Evolutionary conservation across 2,113 vertebrate genomes (phyloP), one percentile per base, ranked within the genome.

Genomic region (Dermatemys mawii): DNA sequence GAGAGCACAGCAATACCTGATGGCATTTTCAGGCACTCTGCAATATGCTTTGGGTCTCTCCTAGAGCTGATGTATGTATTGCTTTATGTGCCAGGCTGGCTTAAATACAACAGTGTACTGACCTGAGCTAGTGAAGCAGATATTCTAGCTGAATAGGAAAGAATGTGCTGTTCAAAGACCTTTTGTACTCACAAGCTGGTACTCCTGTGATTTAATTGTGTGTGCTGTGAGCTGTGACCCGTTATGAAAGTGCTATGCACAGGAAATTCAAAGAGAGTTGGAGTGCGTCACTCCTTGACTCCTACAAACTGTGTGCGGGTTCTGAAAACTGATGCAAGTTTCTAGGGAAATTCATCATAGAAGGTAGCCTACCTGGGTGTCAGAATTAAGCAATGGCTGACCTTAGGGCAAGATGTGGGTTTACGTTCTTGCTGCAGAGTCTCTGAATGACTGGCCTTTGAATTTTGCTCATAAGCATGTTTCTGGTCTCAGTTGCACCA

Each of bases 141-240:
- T 75, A 19, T 78, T 96, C 90, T 6, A 21, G 51, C 84, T 79
- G 82, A 44, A 75, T 49, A 73, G 70, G 87, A 87, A 89, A 91
- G 63, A 91, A 90, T 76, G 54, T 79, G 11, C 63, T 84, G 53
- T 81, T 78, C 90, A 79, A 88, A 97, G 93, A 90, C 85, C 78
- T 81, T 85, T n/a, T 90, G 35, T 12, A 13, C 84, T 55, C 41
- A 6, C 12, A 84, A 55, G 6, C 48, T 70, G 41, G 76, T 82
- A 67, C 89, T 90, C 24, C 24, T 4, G 78, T 63, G 94, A 67
- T 84, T 53, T 76, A 84, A 57, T 84, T 88, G 67, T 83, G 9
- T 89, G 88, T 84, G 86, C 16, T 57, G 22, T 24, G 55, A 84
- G 90, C 86, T 41, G 29, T 53, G 93, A 78, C 78, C 55, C 6